Conservation (phyloP, 2,888 invertebrate species). For the Arrhopalites spinosus region DNA sequence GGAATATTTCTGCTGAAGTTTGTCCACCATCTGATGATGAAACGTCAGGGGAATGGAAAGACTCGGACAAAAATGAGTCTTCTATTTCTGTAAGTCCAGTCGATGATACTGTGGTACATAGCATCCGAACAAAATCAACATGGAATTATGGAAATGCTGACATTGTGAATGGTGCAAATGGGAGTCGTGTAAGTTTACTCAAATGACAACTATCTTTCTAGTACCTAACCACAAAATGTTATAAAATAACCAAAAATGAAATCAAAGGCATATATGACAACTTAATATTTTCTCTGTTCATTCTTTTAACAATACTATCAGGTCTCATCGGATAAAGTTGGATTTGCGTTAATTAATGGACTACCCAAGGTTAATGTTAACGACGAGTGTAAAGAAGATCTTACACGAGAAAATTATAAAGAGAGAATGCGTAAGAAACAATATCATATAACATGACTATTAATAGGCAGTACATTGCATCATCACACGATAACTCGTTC, state of each 20-base stretch:
- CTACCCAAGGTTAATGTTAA: slow-evolving; percentile 12
- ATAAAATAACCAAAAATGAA: too few species aligned
- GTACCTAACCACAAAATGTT: too few species aligned
- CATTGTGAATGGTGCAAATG: slow-evolving; percentile 50
- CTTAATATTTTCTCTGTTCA: too few species aligned
- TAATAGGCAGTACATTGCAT: too few species aligned
- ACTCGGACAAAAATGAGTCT: slow-evolving; percentile 16
- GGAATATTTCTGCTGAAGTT: slow-evolving; percentile 76
- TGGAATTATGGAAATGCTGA: slow-evolving; percentile 56
- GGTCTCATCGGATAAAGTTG: slow-evolving; percentile 49
- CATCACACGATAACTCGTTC: too few species aligned
- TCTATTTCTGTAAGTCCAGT: slow-evolving; percentile 36
- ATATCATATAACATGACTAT: slow-evolving; percentile 16
- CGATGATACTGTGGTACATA: slow-evolving; percentile 29
- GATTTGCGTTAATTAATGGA: slow-evolving; percentile 53
- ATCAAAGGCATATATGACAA: too few species aligned
- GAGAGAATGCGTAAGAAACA: slow-evolving; percentile 53
- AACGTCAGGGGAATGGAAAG: slow-evolving; percentile 60
- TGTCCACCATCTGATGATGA: slow-evolving; percentile 62
- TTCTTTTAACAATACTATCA: too few species aligned
- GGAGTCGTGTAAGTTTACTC: slow-evolving; percentile 50
- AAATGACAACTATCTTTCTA: too few species aligned
- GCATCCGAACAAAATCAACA: slow-evolving; percentile 44
- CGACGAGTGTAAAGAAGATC: slow-evolving; percentile 42
- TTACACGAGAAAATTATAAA: slow-evolving; percentile 51